Evolutionary conservation across 1,140 invertebrate genomes (phyloP).

Genomic region (Lanistes nyassanus): DNA sequence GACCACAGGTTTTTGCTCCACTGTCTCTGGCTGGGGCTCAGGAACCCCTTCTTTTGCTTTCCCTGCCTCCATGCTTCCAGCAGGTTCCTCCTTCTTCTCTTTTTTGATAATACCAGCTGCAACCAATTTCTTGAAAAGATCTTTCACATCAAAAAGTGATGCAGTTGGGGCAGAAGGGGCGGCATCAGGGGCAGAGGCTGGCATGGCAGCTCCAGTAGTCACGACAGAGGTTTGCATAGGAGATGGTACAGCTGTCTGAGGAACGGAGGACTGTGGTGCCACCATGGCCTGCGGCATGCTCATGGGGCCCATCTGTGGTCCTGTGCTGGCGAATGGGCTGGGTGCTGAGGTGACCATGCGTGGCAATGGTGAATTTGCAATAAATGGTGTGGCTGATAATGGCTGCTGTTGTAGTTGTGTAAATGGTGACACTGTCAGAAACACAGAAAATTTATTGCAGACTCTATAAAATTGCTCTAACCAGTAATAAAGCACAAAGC

Average conservation of each 20-base stretch:
- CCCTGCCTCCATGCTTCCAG: not conserved
- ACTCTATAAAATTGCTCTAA: too few relatives aligned
- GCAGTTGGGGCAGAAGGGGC: not conserved
- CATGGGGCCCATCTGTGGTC: too few relatives aligned
- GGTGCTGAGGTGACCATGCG: too few relatives aligned
- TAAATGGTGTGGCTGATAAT: too few relatives aligned
- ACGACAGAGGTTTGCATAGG: not conserved
- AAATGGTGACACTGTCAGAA: too few relatives aligned
- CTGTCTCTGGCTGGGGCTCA: too few relatives aligned
- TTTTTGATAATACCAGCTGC: conserved; percentile 81
- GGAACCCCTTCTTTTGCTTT: conserved; percentile 9
- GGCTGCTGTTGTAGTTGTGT: too few relatives aligned
- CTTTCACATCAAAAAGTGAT: conserved; percentile 47
- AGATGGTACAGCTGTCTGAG: not conserved
- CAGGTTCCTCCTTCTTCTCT: conserved; percentile 21
- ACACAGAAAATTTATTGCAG: too few relatives aligned
- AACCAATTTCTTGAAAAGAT: conserved; percentile 86
- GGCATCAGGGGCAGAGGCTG: not conserved
- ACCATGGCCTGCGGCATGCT: conserved; percentile 8
- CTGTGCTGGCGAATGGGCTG: too few relatives aligned
- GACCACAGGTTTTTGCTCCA: not conserved
- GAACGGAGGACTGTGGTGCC: not conserved
- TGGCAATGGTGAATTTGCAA: too few relatives aligned
- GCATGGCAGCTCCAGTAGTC: not conserved
- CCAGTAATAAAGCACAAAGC: too few relatives aligned